Base-by-base conservation (phyloP, 2,113 vertebrate species). In the Peromyscus californicus region DNA sequence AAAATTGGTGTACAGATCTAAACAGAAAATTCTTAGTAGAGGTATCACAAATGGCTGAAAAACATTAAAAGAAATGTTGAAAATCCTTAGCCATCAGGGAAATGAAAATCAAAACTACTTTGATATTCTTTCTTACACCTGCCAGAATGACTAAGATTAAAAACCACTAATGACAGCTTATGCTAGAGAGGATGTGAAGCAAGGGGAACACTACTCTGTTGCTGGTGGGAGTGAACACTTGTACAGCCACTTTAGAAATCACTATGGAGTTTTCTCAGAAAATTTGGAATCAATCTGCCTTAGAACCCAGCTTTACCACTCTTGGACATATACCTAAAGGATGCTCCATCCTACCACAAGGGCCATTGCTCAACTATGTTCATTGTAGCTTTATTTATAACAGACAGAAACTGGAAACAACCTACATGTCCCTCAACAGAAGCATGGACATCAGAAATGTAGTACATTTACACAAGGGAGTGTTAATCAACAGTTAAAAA, bases 291-390 rank as follows among this genome's bases (percentile, higher is more conserved):
- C 2, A 0, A 72, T 72, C 36, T 72, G 5, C 10, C 10, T 67
- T 7, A 29, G 13, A 10, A 67, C 4, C 11, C 9, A 67, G 2
- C 9, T n/a, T 16, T n/a, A 3, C 0, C 36, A n/a, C 16, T 72
- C 33, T n/a, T 72, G 17, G 7, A 6, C 15, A n/a, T n/a, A 72
- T n/a, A 72, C 16, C 69, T 17, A n/a, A 72, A 72, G 9, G 29
- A 29, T 67, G 9, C 3, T 17, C 16, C 16, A n/a, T n/a, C 36
- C 36, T 72, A 72, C 36, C 15, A 36, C 12, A 70, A 16, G 69
- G 36, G 15, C 5, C 4, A 1, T 72, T 7, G 33, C 69, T 72
- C 6, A 72, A n/a, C 36, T 72, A 21, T n/a, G 36, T 19, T n/a
- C 69, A n/a, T 72, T 19, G 16, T 21, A 7, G 7, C 69, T n/a